Base-by-base conservation (phyloP, 2,888 invertebrate genomes). In the Phyto melanocephala region DNA sequence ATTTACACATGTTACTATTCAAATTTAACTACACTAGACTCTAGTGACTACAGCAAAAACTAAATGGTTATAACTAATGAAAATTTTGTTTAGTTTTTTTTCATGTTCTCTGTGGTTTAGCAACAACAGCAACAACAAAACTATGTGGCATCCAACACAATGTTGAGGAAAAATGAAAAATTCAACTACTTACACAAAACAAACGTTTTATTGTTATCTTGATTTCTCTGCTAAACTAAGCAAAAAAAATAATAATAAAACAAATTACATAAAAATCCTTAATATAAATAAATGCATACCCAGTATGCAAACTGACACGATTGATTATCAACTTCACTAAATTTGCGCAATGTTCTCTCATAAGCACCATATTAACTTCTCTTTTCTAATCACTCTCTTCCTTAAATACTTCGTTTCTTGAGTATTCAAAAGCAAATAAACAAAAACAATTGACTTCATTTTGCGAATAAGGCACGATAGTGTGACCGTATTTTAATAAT, bases 1-100 rank as follows among this genome's bases (percentile, higher is more conserved):
- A 71, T 56, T 76, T 50, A 71, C 78, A 78, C 63, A 65, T 78
- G 78, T 71, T 71, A 78, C 71, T 65, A 63, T 56, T 47, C 56
- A 63, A 71, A 71, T 78, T 78, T 65, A 56, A 78, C 63, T 67
- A 40, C 40, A 45, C 33, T n/a, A n/a, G n/a, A n/a, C n/a, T n/a
- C n/a, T n/a, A n/a, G n/a, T n/a, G n/a, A n/a, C n/a, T 33, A n/a
- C 42, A 56, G 70, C 52, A 63, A 54, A 24, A 68, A 33, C 33
- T 8, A 67, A 24, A n/a, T n/a, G n/a, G n/a, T n/a, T n/a, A n/a
- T n/a, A n/a, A n/a, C 42, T 63, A 72, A 79, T 79, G 33, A 50
- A 79, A 67, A 67, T 42, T 65, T 58, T 71, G 24, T 45, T 28
- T 28, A 28, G 6, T 28, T 28, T 76, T 67, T 67, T 13, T 11